These are phyloP conservation scores for Ibidorhyncha struthersii DNA, from an alignment of 2,113 vertebrate genomes.

Conservation along the genomic window DNA sequence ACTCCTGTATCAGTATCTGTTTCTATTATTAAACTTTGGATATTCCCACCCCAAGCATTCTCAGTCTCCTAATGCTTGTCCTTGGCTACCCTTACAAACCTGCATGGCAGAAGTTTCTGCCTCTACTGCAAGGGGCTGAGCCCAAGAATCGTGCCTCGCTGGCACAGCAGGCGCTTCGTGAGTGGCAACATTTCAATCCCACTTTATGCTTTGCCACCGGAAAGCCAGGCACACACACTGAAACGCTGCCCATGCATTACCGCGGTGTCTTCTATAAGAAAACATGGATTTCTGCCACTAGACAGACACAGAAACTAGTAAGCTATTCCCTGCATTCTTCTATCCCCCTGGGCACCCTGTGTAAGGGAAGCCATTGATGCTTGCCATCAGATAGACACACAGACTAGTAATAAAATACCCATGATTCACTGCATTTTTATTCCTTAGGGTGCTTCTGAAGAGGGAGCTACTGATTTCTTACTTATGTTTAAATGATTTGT, in stretches of 20 bases:
- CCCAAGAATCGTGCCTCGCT: not conserved
- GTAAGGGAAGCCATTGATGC: constrained; percentile 70
- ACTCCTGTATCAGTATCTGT: not conserved
- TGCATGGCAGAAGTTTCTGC: not conserved
- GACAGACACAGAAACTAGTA: constrained; percentile 70
- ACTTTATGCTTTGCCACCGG: constrained; percentile 40
- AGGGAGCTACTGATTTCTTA: constrained; percentile 64
- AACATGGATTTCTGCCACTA: constrained; percentile 65
- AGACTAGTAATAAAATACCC: constrained; percentile 61
- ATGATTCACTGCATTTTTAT: constrained; percentile 65
- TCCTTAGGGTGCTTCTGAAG: constrained; percentile 58
- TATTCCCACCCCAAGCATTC: not conserved
- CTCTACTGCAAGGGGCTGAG: not conserved
- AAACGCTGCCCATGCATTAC: constrained; percentile 24
- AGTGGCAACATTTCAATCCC: constrained; percentile 16
- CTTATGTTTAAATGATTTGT: constrained; percentile 65
- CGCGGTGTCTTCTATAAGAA: constrained; percentile 58
- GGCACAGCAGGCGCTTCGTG: not conserved
- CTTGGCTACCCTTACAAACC: not conserved
- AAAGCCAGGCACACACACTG: not conserved
- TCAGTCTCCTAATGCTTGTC: not conserved
- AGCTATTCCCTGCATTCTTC: constrained; percentile 69
- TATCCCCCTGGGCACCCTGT: constrained; percentile 44
- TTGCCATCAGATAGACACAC: constrained; percentile 69
- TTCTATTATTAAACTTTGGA: not conserved